phyloP scores from a whole-genome alignment of 2,113 vertebrate genomes.

The Setophaga coronata region DNA sequence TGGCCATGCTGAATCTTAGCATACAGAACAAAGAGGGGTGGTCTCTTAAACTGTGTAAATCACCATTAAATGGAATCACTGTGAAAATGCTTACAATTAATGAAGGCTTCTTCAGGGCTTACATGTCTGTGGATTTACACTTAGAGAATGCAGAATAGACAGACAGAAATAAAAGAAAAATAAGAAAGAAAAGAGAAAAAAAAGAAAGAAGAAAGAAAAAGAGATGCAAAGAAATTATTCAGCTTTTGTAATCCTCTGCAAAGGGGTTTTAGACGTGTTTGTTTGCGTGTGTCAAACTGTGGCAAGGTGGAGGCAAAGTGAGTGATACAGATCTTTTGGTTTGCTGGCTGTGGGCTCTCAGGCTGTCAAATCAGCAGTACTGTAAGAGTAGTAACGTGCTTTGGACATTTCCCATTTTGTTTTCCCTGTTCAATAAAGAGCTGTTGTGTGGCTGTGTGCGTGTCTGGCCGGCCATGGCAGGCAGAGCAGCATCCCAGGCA shows the following conservation, averaged over 20 bases:
- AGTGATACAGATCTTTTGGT: background rate
- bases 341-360: background rate
- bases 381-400: background rate
- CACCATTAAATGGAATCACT: background rate
- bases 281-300: background rate
- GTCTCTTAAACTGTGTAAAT: background rate
- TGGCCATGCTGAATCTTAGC: background rate
- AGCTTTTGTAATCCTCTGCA: background rate
- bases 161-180: background rate
- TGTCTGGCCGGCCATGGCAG: background rate
- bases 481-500: background rate
- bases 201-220: background rate
- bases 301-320: background rate
- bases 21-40: slow-evolving; percentile 26
- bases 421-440: background rate
- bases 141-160: background rate
- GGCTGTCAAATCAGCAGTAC: background rate
- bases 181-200: background rate
- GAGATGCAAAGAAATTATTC: background rate
- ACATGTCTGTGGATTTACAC: background rate
- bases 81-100: background rate
- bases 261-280: background rate
- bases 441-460: background rate
- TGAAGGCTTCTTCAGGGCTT: background rate
- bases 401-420: background rate